phyloP scores from a whole-genome alignment of 2,113 vertebrate species.

The human region DNA sequence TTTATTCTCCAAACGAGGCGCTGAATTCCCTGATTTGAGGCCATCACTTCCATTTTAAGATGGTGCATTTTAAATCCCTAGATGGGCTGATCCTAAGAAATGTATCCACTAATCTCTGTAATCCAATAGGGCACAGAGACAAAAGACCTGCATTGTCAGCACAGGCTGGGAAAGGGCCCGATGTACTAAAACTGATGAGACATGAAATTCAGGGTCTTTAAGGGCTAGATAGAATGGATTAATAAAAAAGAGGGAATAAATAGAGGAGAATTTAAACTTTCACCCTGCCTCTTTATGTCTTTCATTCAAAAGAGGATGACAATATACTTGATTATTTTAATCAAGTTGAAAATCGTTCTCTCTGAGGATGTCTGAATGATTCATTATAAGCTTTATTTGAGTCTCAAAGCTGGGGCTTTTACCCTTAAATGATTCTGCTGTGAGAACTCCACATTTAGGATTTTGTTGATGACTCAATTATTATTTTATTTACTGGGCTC shows the following conservation, averaged over 20 bases:
- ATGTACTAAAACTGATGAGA: constrained; percentile 9
- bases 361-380: not conserved
- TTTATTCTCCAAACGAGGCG: not conserved
- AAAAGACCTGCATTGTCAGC: constrained; percentile 44
- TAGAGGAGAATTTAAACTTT: not conserved
- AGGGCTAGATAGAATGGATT: constrained; percentile 13
- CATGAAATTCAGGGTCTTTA: constrained; percentile 32
- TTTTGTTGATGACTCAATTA: constrained; percentile 3
- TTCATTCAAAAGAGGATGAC: constrained; percentile 33
- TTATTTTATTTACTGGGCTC: not conserved
- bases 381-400: not conserved
- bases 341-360: not conserved
- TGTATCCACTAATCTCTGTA: constrained; percentile 45
- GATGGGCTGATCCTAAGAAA: constrained; percentile 25
- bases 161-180: not conserved
- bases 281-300: not conserved
- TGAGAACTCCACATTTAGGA: not conserved
- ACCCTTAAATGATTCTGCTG: not conserved
- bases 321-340: constrained; percentile 5
- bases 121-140: constrained; percentile 13
- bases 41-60: not conserved
- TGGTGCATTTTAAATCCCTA: constrained; percentile 31
- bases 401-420: not conserved
- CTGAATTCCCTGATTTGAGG: constrained; percentile 25
- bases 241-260: constrained; percentile 14